Evolutionary conservation across 1,140 invertebrate species (phyloP).

Genomic region (Elymnias hypermnestra): DNA sequence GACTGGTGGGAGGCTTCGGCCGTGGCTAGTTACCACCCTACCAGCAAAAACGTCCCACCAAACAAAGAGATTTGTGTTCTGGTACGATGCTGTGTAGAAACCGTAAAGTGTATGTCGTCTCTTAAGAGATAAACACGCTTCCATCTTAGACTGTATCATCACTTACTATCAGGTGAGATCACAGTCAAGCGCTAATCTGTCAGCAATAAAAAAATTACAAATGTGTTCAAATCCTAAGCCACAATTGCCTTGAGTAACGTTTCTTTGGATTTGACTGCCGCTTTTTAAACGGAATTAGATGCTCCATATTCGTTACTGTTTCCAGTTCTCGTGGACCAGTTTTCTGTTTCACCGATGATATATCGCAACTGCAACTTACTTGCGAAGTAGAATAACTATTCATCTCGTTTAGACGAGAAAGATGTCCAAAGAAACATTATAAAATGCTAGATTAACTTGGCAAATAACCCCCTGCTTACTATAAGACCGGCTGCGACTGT

Average conservation of each 20-base stretch:
- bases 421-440: not conserved
- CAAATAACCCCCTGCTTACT: not conserved
- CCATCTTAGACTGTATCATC: too few relatives aligned
- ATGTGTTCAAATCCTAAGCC: not conserved
- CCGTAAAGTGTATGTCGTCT: too few relatives aligned
- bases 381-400: conserved; percentile 6
- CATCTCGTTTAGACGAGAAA: conserved; percentile 1
- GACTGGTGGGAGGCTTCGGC: too few relatives aligned
- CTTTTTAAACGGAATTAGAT: not conserved
- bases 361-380: conserved; percentile 5
- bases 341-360: conserved; percentile 5
- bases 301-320: conserved; percentile 11
- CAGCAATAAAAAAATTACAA: too few relatives aligned
- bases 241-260: not conserved
- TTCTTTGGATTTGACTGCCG: not conserved
- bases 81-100: too few relatives aligned
- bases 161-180: too few relatives aligned
- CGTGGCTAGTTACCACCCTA: too few relatives aligned
- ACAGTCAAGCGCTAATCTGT: too few relatives aligned
- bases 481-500: too few relatives aligned
- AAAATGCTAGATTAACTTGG: not conserved
- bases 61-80: too few relatives aligned
- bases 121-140: too few relatives aligned
- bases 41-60: too few relatives aligned
- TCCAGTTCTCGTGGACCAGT: conserved; percentile 9